phyloP scores from a whole-genome alignment of 2,888 invertebrate genomes.

The Asteroscopus sphinx region DNA sequence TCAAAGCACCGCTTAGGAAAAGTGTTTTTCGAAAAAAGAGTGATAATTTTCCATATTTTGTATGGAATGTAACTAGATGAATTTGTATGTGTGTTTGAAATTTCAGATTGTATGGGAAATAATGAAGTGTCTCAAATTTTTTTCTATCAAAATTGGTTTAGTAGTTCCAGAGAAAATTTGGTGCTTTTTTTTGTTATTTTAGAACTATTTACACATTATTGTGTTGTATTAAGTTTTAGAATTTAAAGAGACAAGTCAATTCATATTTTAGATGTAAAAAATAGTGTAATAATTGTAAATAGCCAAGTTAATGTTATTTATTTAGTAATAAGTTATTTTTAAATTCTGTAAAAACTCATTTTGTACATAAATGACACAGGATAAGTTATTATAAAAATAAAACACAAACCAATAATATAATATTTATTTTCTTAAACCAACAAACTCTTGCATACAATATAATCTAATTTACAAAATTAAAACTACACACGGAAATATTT shows the following conservation, averaged over 20 bases:
- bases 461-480: background rate
- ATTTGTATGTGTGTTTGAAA: background rate
- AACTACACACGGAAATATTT: background rate
- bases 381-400: slow-evolving; percentile 35
- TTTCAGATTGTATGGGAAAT: background rate
- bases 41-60: background rate
- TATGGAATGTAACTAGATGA: background rate
- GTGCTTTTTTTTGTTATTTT: slow-evolving; percentile 1
- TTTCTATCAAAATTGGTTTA: slow-evolving; percentile 5
- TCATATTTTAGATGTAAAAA: slow-evolving; percentile 32
- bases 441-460: background rate
- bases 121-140: slow-evolving; percentile 11
- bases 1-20: slow-evolving; percentile 17
- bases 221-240: slow-evolving; percentile 11
- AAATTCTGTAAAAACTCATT: slow-evolving; percentile 12
- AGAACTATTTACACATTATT: background rate
- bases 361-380: slow-evolving; percentile 40
- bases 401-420: slow-evolving; percentile 42
- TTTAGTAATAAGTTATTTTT: slow-evolving; percentile 35
- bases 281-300: slow-evolving; percentile 40
- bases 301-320: slow-evolving; percentile 37
- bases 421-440: slow-evolving; percentile 43
- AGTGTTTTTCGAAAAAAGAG: background rate
- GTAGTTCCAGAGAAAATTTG: slow-evolving; percentile 4
- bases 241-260: slow-evolving; percentile 37